Evolutionary conservation across 2,113 vertebrate genomes (phyloP).

Genomic region (Podocnemis expansa): DNA sequence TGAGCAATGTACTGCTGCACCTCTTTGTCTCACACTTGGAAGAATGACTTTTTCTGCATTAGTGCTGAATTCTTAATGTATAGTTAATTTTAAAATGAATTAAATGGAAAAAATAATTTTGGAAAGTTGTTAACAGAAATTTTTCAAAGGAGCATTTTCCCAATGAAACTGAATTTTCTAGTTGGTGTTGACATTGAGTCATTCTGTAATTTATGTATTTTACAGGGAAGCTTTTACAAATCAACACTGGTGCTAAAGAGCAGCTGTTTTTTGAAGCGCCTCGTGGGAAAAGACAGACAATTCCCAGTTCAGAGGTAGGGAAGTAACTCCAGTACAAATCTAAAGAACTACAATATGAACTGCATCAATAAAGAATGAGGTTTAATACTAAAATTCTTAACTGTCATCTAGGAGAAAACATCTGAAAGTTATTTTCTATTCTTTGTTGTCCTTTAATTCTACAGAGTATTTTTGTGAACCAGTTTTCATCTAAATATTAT

Average conservation of each 20-base stretch:
- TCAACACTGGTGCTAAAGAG: slow-evolving; percentile 97
- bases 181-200: not conserved
- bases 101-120: not conserved
- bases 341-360: not conserved
- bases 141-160: not conserved
- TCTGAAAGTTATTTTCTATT: not conserved
- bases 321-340: not conserved
- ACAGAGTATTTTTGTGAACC: not conserved
- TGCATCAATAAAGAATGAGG: not conserved
- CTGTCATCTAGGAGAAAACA: not conserved
- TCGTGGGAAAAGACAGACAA: slow-evolving; percentile 93
- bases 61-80: not conserved
- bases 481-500: not conserved
- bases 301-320: slow-evolving; percentile 90
- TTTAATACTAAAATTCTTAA: not conserved
- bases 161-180: not conserved
- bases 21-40: not conserved
- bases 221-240: slow-evolving; percentile 95
- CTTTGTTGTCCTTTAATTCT: not conserved
- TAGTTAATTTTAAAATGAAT: not conserved
- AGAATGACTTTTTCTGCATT: not conserved
- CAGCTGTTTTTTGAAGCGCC: slow-evolving; percentile 98
- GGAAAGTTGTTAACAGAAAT: not conserved
- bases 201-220: slow-evolving; percentile 13
- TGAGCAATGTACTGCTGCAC: not conserved